Evolutionary conservation across 2,113 vertebrate genomes (phyloP).

Genomic region (Conger conger): DNA sequence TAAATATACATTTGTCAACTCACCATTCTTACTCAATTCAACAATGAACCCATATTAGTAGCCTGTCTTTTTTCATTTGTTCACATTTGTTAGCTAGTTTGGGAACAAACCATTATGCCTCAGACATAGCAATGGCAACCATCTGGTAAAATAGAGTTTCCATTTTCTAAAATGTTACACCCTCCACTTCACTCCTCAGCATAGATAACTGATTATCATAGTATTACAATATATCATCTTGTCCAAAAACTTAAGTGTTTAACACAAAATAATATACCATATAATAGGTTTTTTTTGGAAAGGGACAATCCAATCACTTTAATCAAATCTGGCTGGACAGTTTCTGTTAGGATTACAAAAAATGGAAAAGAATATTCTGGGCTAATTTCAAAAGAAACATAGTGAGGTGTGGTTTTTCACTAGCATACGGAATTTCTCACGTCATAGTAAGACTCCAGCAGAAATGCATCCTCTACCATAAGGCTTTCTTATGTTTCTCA

Average conservation of each 20-base stretch:
- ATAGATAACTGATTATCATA: background rate
- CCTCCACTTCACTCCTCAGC: too few relatives aligned
- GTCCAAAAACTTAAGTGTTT: background rate
- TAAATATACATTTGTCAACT: too few relatives aligned
- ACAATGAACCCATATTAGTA: too few relatives aligned
- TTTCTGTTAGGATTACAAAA: slow-evolving; percentile 22
- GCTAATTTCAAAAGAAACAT: slow-evolving; percentile 51
- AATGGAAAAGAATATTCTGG: slow-evolving; percentile 45
- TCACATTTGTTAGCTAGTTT: too few relatives aligned
- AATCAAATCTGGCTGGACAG: background rate
- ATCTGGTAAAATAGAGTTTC: too few relatives aligned
- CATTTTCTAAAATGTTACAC: too few relatives aligned
- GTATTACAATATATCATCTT: too few relatives aligned
- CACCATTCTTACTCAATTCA: too few relatives aligned
- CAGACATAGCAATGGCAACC: too few relatives aligned
- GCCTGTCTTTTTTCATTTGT: too few relatives aligned
- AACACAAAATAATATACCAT: background rate
- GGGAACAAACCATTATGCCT: too few relatives aligned
- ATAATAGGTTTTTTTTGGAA: background rate
- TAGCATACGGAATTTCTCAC: slow-evolving; percentile 64
- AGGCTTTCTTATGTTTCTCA: background rate
- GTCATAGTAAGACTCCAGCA: slow-evolving; percentile 35
- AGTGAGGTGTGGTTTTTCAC: slow-evolving; percentile 51
- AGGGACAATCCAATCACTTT: background rate
- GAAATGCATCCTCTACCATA: background rate